phyloP scores from a whole-genome alignment of 2,888 invertebrate genomes.

The Uropetala carovei region DNA sequence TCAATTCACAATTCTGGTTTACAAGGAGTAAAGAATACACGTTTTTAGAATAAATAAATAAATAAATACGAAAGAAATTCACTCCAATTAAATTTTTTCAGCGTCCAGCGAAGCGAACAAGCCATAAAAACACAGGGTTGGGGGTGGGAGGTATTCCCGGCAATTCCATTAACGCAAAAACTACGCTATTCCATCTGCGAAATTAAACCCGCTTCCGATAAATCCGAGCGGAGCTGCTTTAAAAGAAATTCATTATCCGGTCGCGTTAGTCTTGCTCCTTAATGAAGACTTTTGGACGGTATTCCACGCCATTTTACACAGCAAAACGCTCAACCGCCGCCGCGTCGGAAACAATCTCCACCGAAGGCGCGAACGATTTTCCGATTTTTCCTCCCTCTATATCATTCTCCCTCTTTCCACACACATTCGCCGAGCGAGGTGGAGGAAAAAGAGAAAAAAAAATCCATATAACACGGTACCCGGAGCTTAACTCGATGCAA shows the following conservation, averaged over 20 bases:
- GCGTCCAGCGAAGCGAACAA: not conserved
- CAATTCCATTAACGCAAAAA: too few relatives aligned
- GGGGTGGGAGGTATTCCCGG: too few relatives aligned
- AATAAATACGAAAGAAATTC: not conserved
- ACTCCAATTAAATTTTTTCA: not conserved
- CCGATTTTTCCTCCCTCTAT: not conserved
- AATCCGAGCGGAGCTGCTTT: not conserved
- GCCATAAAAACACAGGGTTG: too few relatives aligned
- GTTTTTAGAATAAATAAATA: too few relatives aligned
- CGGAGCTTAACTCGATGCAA: not conserved
- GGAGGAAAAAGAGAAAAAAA: not conserved
- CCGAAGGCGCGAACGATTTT: not conserved
- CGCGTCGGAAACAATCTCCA: not conserved
- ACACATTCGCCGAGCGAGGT: too few relatives aligned
- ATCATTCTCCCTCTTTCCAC: too few relatives aligned
- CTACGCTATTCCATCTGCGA: not conserved
- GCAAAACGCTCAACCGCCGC: not conserved
- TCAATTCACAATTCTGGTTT: too few relatives aligned
- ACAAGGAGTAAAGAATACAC: too few relatives aligned
- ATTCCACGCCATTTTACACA: not conserved
- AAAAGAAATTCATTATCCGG: slow-evolving; percentile 7
- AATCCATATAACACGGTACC: not conserved
- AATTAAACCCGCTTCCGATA: not conserved
- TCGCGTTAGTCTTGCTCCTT: not conserved
- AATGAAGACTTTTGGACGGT: not conserved